Percentiles rank a stretch among this genome's conserved stretches.
These are phyloP conservation scores for Thera obeliscata DNA, from an alignment of 2,888 invertebrate species.

Conservation along the genomic window DNA sequence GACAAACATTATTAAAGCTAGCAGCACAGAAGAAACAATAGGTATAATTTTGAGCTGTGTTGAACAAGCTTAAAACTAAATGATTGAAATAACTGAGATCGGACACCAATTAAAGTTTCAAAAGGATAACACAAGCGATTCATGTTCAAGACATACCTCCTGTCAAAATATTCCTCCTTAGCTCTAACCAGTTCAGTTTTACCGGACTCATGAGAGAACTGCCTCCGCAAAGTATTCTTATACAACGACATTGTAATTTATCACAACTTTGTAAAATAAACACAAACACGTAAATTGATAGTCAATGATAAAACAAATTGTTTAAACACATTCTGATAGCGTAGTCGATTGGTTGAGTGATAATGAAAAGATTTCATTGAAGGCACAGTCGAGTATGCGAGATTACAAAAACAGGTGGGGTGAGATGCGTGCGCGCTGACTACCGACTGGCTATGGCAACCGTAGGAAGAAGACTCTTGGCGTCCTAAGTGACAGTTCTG, in stretches of 20 bases:
- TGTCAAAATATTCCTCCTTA: conserved; percentile 71
- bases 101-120: not conserved
- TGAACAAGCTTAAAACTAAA: not conserved
- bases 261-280: conserved; percentile 33
- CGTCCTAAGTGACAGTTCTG: conserved; percentile 63
- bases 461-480: conserved; percentile 59
- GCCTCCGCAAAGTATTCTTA: conserved; percentile 68
- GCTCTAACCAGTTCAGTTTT: conserved; percentile 70
- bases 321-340: conserved; percentile 15
- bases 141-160: conserved; percentile 59
- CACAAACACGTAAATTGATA: conserved; percentile 19
- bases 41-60: not conserved
- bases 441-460: conserved; percentile 48
- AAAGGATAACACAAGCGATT: not conserved
- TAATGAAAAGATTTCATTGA: conserved; percentile 37
- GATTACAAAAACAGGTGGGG: conserved; percentile 38
- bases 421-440: conserved; percentile 55
- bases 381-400: conserved; percentile 27
- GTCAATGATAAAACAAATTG: conserved; percentile 8
- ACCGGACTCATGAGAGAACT: conserved; percentile 78
- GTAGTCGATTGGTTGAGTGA: conserved; percentile 15
- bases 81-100: no score
- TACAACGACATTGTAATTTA: conserved; percentile 40
- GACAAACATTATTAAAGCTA: no score
- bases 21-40: no score